A percentile compares a stretch with the other conserved stretches of the same genome.
Evolutionary conservation across 2,113 vertebrate genomes (phyloP).

Genomic region (Cygnus buccinator): DNA sequence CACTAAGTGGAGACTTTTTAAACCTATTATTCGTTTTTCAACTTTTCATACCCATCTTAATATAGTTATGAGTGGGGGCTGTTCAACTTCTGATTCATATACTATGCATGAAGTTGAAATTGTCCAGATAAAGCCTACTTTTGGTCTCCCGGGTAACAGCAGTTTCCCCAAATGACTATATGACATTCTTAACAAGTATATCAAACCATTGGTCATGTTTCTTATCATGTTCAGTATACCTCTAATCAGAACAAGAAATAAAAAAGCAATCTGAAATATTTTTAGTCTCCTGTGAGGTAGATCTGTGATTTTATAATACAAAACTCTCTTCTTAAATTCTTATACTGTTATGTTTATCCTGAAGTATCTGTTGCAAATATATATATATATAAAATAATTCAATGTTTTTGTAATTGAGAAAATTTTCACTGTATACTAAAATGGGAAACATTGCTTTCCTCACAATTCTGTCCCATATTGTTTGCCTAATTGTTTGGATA

Average conservation of each 20-base stretch:
- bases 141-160: conserved; percentile 63
- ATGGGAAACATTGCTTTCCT: neutral
- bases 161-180: conserved; percentile 17
- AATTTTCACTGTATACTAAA: neutral
- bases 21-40: neutral
- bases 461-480: neutral
- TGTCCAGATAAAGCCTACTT: neutral
- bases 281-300: neutral
- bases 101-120: neutral
- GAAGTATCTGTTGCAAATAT: neutral
- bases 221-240: neutral
- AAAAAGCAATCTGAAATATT: conserved; percentile 27
- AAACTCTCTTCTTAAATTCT: neutral
- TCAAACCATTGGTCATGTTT: conserved; percentile 35
- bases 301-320: neutral
- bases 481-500: neutral
- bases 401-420: neutral
- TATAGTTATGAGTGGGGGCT: neutral
- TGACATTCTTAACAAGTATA: conserved; percentile 43
- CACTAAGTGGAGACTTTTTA: neutral
- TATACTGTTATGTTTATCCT: neutral
- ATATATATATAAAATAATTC: too few relatives aligned
- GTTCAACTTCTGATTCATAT: neutral
- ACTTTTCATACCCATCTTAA: neutral
- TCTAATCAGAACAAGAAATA: neutral